phyloP scores from a whole-genome alignment of 23 tunicate species.

The Halocynthia roretzi region DNA sequence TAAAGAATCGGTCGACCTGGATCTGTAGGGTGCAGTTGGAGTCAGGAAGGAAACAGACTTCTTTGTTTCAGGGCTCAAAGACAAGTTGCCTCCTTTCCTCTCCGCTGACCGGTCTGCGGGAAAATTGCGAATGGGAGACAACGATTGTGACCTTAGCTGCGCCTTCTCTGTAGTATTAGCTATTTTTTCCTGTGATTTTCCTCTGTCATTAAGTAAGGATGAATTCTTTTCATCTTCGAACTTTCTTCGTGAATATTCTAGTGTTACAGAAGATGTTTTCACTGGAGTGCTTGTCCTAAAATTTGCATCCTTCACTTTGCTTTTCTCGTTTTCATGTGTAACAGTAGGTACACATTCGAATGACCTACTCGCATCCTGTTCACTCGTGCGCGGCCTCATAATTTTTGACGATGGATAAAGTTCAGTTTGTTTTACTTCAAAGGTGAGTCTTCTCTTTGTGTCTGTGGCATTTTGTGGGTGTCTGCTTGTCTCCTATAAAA shows the following conservation, averaged over 20 bases:
- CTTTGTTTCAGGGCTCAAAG: background rate
- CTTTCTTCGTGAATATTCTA: too few relatives aligned
- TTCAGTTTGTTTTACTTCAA: too few relatives aligned
- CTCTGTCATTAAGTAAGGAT: background rate
- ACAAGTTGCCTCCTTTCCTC: background rate
- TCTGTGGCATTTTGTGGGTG: too few relatives aligned
- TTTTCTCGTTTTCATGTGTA: too few relatives aligned
- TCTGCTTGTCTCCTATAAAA: too few relatives aligned
- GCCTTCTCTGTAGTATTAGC: background rate
- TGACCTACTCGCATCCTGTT: too few relatives aligned
- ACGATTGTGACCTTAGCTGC: background rate
- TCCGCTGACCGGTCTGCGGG: background rate
- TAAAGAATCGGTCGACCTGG: background rate
- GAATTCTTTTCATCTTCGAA: background rate
- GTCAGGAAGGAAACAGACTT: slow-evolving; percentile 3
- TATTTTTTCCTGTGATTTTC: background rate
- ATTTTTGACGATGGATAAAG: too few relatives aligned
- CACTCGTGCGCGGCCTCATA: too few relatives aligned
- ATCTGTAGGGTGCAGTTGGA: background rate
- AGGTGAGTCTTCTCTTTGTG: too few relatives aligned
- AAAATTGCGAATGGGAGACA: background rate
- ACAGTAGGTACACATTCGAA: too few relatives aligned
- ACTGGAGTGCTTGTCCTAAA: slow-evolving; percentile 5
- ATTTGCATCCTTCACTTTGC: background rate
- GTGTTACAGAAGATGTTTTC: background rate